These are phyloP conservation scores for Trypoxylus dichotomus DNA, from an alignment of 1,140 invertebrate genomes.

Conservation along the genomic window DNA sequence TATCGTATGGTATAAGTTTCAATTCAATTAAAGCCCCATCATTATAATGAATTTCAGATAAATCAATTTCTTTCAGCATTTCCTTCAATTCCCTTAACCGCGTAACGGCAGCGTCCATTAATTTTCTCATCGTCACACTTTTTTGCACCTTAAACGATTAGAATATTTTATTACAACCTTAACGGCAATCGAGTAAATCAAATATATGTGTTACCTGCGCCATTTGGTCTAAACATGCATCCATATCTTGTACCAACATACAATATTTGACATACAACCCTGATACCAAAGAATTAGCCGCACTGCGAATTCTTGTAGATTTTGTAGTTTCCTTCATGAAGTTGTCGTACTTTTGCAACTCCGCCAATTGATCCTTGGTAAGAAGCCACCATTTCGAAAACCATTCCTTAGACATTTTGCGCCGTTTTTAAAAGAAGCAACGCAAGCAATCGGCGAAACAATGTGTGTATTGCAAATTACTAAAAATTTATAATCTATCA, in stretches of 20 bases:
- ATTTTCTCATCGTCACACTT: conserved; percentile 43
- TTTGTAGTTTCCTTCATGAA: conserved; percentile 25
- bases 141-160: conserved; percentile 42
- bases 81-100: conserved; percentile 52
- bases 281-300: conserved; percentile 43
- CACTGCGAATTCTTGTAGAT: conserved; percentile 37
- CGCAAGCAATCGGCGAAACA: too few relatives aligned
- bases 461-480: not conserved
- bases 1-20: conserved; percentile 60
- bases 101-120: conserved; percentile 46
- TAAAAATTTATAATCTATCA: not conserved
- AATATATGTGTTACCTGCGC: conserved; percentile 36
- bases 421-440: too few relatives aligned
- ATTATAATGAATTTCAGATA: conserved; percentile 61
- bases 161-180: not conserved
- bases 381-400: conserved; percentile 50
- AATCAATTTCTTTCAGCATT: conserved; percentile 53
- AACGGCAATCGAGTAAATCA: not conserved
- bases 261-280: conserved; percentile 47
- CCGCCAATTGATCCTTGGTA: conserved; percentile 42
- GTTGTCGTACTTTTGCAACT: conserved; percentile 32
- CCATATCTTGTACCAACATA: conserved; percentile 47
- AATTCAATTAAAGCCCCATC: conserved; percentile 64
- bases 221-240: conserved; percentile 47
- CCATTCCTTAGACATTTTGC: conserved; percentile 47